Evolutionary conservation across 2,888 invertebrate species (phyloP), one percentile per base, ranked within the genome.

Genomic region (Cosmia pyralina): DNA sequence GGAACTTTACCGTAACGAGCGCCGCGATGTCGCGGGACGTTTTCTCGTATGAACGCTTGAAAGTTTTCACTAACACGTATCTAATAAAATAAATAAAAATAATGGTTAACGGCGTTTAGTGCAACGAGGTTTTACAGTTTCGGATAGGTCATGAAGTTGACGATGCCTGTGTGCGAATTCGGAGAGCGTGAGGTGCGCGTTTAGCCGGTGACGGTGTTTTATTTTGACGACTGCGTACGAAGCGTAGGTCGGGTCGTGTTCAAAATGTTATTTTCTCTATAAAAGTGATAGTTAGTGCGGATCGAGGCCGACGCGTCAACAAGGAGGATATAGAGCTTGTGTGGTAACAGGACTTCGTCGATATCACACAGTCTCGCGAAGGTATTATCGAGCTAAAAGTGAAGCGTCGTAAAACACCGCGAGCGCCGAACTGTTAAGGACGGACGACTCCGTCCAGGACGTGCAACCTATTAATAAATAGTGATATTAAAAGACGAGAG

Each of bases 41-140:
- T 69, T 81, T 81, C 75, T 80, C 81, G 77, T 71, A 67, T 68
- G 78, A 81, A 67, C 81, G 48, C 65, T 73, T 69, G 48, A 75
- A 72, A 76, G 75, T 81, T 81, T 79, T 79, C 79, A 79, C 79
- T 79, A 79, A 72, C 77, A 79, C 64, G 69, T 65, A 69, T 80
- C 76, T 72, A 76, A 74, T 73, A 72, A 79, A 72, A 69, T 46
- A 52, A 55, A 69, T 13, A 50, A 67, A 70, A 55, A 53, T 15
- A 48, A 69, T 70, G 46, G 68, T 48, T 50, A 60, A 55, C 44
- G 53, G 17, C 38, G 38, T 4, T 38, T 4, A 38, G 38, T 38
- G 38, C 38, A 38, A 38, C 38, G 38, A 38, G 38, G 6, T 55
- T 17, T 22, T 38, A 57, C 60, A 8, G 6, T 60, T 60, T 66